phyloP scores from a whole-genome alignment of 2,797 vertebrate genomes.

The Enteromius fasciolatus region DNA sequence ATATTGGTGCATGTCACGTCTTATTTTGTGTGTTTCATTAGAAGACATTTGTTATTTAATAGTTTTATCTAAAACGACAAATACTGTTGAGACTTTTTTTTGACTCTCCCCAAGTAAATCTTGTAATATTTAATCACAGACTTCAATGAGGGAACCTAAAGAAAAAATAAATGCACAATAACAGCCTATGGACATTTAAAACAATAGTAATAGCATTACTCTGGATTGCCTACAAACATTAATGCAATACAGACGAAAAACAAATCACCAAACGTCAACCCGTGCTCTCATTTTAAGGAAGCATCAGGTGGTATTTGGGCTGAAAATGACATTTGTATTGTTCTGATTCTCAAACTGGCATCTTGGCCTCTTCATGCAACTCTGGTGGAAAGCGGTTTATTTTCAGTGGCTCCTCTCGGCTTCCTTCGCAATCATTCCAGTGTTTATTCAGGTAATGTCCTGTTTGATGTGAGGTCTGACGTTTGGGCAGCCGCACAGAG shows the following conservation, averaged over 20 bases:
- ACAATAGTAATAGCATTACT: not conserved
- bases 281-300: not conserved
- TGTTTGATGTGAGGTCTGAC: slow-evolving; percentile 46
- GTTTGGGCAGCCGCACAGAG: slow-evolving; percentile 35
- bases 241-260: not conserved
- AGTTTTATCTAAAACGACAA: slow-evolving; percentile 1
- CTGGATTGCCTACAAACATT: not conserved
- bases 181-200: not conserved
- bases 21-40: not conserved
- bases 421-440: slow-evolving; percentile 54
- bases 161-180: not conserved
- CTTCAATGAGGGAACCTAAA: not conserved
- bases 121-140: not conserved
- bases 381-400: slow-evolving; percentile 40
- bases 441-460: slow-evolving; percentile 54
- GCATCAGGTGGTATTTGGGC: not conserved
- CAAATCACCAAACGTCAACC: not conserved
- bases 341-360: slow-evolving; percentile 14
- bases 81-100: not conserved
- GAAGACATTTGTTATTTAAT: not conserved
- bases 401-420: slow-evolving; percentile 42
- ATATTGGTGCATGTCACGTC: not conserved
- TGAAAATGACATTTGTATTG: not conserved
- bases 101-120: not conserved
- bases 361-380: slow-evolving; percentile 36